Base-by-base conservation (phyloP, 2,888 invertebrate species). In the Dryadula phaetusa region DNA sequence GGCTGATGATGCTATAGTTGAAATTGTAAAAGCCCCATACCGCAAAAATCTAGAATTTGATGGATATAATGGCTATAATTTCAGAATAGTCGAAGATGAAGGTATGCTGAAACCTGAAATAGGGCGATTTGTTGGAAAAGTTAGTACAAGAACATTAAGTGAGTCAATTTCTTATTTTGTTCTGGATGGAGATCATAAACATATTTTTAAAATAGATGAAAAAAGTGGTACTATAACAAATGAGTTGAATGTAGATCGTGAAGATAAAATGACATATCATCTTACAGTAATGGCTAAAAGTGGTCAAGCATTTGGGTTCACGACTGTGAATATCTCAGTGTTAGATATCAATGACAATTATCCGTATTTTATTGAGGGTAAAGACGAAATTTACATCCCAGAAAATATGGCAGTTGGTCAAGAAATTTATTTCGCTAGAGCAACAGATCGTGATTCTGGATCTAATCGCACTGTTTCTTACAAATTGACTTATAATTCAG, bases 381-480 rank as follows among this genome's bases (percentile, higher is more conserved):
- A 95, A 78, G 97, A 97, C 80, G 96, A 96, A 84, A 95, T 97
- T 53, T 93, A 94, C 70, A 93, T 99, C 67, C 94, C 95, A 16
- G 98, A 98, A 92, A 97, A 98, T 83, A 96, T 97, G 76, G 98
- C 99, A 20, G 97, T 98, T 40, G 98, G 98, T 0, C 97, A 98
- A 86, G 98, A 98, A 88, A 96, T 99, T 37, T 98, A 96, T 86
- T 94, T 98, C 74, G 97, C 98, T 0, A 94, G 96, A 78, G 99
- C 98, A 0, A 93, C 95, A 65, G 99, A 99, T 88, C 94, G 95
- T 61, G 99, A 99, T 85, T 95, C 96, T 0, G 98, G 98, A 7
- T 95, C 95, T n/a, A 99, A 99, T 84, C 96, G 98, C 77, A 94
- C 96, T 49, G 94, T 99, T 53, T 95, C 95, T 60, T 99, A 98